phyloP scores from a whole-genome alignment of 2,888 invertebrate genomes.

The Serripes groenlandicus region DNA sequence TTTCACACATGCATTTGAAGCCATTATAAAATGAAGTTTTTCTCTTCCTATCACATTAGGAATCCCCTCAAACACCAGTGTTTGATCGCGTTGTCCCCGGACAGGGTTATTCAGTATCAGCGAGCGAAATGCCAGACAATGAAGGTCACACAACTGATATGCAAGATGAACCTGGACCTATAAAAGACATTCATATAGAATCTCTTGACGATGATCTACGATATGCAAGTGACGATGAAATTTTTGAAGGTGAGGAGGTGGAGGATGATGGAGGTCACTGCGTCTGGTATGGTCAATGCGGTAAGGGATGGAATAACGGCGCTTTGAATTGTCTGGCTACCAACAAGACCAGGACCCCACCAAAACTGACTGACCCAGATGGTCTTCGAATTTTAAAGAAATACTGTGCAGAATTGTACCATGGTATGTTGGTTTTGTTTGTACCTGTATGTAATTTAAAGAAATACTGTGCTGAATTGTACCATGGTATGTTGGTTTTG shows the following conservation, averaged over 20 bases:
- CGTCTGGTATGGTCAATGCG: slow-evolving; percentile 92
- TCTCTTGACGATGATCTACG: background rate
- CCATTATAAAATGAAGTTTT: no score
- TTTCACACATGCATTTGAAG: no score
- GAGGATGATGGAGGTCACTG: slow-evolving; percentile 86
- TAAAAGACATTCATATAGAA: background rate
- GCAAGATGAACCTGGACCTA: background rate
- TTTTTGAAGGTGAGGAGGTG: background rate
- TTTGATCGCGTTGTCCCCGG: slow-evolving; percentile 9
- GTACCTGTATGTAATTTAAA: no score
- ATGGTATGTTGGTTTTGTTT: no score
- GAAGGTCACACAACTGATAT: background rate
- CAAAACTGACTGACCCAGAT: slow-evolving; percentile 87
- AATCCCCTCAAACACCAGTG: background rate
- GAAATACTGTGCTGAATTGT: no score
- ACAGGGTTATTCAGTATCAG: background rate
- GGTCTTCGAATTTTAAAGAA: slow-evolving; percentile 88
- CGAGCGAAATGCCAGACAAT: background rate
- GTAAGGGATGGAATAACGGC: slow-evolving; percentile 61
- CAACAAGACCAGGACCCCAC: slow-evolving; percentile 89
- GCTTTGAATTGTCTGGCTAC: slow-evolving; percentile 88
- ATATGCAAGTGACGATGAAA: slow-evolving; percentile 16
- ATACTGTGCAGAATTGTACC: slow-evolving; percentile 89
- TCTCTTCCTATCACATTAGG: no score
- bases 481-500: no score